phyloP scores from a whole-genome alignment of 2,888 invertebrate species.

The Dasysyrphus tricinctus region DNA sequence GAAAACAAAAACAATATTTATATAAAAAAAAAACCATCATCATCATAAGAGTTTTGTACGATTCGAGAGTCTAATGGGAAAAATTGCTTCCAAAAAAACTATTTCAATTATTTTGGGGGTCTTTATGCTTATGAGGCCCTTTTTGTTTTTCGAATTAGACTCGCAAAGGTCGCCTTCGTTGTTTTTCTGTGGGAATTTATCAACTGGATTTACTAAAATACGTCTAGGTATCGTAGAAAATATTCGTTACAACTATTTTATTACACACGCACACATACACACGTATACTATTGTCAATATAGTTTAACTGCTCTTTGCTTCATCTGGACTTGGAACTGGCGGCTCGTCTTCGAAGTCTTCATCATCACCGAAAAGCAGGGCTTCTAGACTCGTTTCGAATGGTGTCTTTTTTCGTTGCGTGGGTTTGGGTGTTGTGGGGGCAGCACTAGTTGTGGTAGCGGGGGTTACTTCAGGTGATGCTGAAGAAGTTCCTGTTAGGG shows the following conservation, averaged over 20 bases:
- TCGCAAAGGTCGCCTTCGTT: constrained; percentile 81
- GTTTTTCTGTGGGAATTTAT: constrained; percentile 30
- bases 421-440: constrained; percentile 69
- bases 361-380: constrained; percentile 82
- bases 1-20: constrained; percentile 15
- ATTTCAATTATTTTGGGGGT: constrained; percentile 29
- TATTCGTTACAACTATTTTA: constrained; percentile 64
- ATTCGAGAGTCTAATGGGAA: constrained; percentile 84
- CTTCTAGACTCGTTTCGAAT: constrained; percentile 82
- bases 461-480: constrained; percentile 40
- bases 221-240: constrained; percentile 34
- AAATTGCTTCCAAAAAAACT: constrained; percentile 68
- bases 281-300: constrained; percentile 67
- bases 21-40: constrained; percentile 42
- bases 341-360: constrained; percentile 78
- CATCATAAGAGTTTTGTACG: constrained; percentile 76
- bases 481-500: constrained; percentile 46
- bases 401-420: constrained; percentile 80
- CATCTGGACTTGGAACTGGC: constrained; percentile 76
- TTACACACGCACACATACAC: constrained; percentile 60
- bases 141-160: constrained; percentile 82
- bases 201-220: constrained; percentile 28
- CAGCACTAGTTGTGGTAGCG: constrained; percentile 41
- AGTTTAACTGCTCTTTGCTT: constrained; percentile 63
- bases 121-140: constrained; percentile 29